These are phyloP conservation scores for Limenitis camilla DNA, from an alignment of 2,888 invertebrate genomes.

Conservation along the genomic window DNA sequence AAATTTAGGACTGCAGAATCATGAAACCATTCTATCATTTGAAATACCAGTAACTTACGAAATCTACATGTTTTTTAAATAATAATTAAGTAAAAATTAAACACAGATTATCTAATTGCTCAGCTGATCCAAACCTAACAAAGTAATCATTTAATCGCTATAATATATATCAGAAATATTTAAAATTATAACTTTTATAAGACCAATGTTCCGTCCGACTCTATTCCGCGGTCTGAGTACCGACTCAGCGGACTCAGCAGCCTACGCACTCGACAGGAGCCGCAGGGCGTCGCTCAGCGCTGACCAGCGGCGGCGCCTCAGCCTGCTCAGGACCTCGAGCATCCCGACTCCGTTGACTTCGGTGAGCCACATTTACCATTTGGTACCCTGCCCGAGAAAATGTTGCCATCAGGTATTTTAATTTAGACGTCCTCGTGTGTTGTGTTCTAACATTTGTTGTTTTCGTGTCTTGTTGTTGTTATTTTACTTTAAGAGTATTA, in stretches of 20 bases:
- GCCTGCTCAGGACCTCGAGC: constrained; percentile 56
- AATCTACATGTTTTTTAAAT: too few relatives aligned
- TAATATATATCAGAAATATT: constrained; percentile 19
- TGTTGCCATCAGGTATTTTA: constrained; percentile 68
- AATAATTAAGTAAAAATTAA: too few relatives aligned
- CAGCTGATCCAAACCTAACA: too few relatives aligned
- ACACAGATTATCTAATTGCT: too few relatives aligned
- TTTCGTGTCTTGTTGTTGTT: neutral
- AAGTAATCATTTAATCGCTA: constrained; percentile 8
- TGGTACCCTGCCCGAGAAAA: constrained; percentile 71
- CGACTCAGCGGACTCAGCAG: constrained; percentile 52
- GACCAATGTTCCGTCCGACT: constrained; percentile 56
- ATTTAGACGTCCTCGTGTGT: constrained; percentile 21
- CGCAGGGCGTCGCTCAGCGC: constrained; percentile 63
- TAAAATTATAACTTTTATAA: constrained; percentile 2
- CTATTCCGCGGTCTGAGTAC: constrained; percentile 52
- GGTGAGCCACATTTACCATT: constrained; percentile 75
- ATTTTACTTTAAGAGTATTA: too few relatives aligned
- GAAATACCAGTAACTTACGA: too few relatives aligned
- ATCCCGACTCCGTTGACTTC: constrained; percentile 59
- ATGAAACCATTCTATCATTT: too few relatives aligned
- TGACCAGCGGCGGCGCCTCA: constrained; percentile 61
- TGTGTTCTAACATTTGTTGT: constrained; percentile 15
- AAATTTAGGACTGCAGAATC: too few relatives aligned
- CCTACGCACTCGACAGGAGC: constrained; percentile 62